These are phyloP conservation scores for Eulemur macaco DNA, from an alignment of 2,113 vertebrate species.

Conservation along the genomic window DNA sequence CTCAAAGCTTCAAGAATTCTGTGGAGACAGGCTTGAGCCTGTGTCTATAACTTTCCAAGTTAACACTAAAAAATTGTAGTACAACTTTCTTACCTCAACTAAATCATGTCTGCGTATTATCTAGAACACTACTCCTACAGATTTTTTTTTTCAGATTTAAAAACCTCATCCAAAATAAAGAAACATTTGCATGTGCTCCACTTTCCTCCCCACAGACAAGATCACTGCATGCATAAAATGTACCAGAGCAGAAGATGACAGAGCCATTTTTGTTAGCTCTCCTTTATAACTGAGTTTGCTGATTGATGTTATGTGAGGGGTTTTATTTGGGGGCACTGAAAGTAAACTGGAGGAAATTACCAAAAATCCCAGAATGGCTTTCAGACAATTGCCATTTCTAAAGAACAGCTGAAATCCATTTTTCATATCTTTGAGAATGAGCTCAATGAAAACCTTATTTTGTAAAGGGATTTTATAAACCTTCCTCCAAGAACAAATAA, in stretches of 20 bases:
- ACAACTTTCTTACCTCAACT: constrained; percentile 83
- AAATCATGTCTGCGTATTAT: constrained; percentile 63
- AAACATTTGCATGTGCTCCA: background rate
- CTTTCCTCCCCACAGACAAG: background rate
- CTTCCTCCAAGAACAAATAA: constrained; percentile 71
- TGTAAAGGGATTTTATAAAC: constrained; percentile 73
- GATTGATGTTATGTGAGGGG: constrained; percentile 44
- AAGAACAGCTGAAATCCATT: constrained; percentile 61
- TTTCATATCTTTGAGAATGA: constrained; percentile 66
- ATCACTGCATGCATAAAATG: background rate
- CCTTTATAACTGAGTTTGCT: constrained; percentile 37
- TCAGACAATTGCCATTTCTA: constrained; percentile 67
- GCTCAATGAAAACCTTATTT: constrained; percentile 67
- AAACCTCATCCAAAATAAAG: constrained; percentile 58
- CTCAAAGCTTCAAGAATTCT: constrained; percentile 74
- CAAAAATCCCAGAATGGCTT: constrained; percentile 61
- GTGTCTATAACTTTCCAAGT: constrained; percentile 71
- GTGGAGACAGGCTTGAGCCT: constrained; percentile 60
- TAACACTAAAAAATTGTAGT: constrained; percentile 72
- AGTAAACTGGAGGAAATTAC: constrained; percentile 63
- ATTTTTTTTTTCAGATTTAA: constrained; percentile 59
- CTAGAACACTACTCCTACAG: constrained; percentile 54
- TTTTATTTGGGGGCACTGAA: constrained; percentile 53
- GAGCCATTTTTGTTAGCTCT: constrained; percentile 33
- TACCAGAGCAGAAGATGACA: background rate